Evolutionary conservation across 1,140 invertebrate species (phyloP).

Genomic region (Andrena cerasifolii): DNA sequence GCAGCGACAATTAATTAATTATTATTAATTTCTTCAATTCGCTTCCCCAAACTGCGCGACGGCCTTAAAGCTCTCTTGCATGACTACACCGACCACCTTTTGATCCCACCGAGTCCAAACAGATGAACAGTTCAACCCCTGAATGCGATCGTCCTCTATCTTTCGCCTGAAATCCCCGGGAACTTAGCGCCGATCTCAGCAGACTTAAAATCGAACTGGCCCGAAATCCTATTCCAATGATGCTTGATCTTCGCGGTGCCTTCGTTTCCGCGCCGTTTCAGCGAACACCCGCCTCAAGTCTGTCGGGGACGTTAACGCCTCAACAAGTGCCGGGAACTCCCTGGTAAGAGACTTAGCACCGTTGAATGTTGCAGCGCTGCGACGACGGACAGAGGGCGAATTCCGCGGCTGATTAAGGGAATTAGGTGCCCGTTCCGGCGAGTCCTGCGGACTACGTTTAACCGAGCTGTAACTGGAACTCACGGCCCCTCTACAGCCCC

Average conservation of each 20-base stretch:
- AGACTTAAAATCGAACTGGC: background rate
- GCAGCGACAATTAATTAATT: no score
- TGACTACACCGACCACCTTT: no score
- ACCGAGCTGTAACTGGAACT: conserved; percentile 64
- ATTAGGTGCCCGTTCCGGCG: conserved; percentile 70
- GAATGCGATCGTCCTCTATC: no score
- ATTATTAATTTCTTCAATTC: no score
- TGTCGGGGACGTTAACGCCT: conserved; percentile 28
- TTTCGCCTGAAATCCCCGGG: background rate
- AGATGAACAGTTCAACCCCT: no score
- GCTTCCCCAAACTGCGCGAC: no score
- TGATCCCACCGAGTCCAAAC: no score
- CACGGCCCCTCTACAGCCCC: no score
- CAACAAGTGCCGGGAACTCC: conserved; percentile 26
- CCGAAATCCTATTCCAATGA: conserved; percentile 8
- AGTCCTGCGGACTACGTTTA: conserved; percentile 69
- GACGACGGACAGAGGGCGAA: conserved; percentile 62
- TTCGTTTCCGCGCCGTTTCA: background rate
- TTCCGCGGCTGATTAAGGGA: conserved; percentile 75
- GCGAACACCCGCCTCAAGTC: background rate
- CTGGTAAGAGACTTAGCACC: conserved; percentile 17
- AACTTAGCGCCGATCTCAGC: background rate
- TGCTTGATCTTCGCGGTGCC: background rate
- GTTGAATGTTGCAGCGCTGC: conserved; percentile 29
- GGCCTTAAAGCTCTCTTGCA: no score